Base-by-base conservation (phyloP, 2,888 invertebrate species). In the Pseudeuparius sepicola region DNA sequence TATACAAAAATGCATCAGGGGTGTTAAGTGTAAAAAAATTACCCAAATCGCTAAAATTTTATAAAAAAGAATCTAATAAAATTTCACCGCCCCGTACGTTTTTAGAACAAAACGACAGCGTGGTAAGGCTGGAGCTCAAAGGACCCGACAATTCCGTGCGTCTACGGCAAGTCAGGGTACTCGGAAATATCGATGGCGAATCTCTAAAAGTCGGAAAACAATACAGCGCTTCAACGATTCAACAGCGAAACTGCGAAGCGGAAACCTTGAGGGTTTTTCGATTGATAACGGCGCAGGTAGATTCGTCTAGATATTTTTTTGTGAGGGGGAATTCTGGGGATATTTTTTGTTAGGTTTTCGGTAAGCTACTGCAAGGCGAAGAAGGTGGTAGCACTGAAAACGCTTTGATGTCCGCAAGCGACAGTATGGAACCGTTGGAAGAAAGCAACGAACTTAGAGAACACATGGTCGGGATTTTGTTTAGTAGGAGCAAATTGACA, bases 381-480 rank as follows among this genome's bases (percentile, higher is more conserved):
- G 63, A 64, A 24, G 64, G 50, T 5, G 52, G 53, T 18, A 33
- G 33, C 13, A 35, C 32, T 4, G 43, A 41, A 14, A 55, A 51
- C 25, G 52, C 47, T 14, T 53, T 53, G 4, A 32, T 56, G 9
- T 57, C 59, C 11, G 50, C 52, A 4, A 56, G 51, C 39, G 63
- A 63, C 35, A 54, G 51, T 31, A 43, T 53, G 56, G 59, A 74
- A 62, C 59, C 70, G 51, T 41, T 60, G 25, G 61, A 62, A 44
- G 63, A 64, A 40, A 60, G 65, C 55, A 60, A 68, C 56, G 53
- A 68, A 59, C 45, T 96, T 4, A 76, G 92, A 25, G 94, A 94
- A 55, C 94, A 94, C 57, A 90, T 96, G 74, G 94, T 94, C 26
- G 93, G 94, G 40, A 94, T 96, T 50, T 67, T 96, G 28, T 96